phyloP scores from a whole-genome alignment of 1,140 invertebrate species.

The Atta colombica region DNA sequence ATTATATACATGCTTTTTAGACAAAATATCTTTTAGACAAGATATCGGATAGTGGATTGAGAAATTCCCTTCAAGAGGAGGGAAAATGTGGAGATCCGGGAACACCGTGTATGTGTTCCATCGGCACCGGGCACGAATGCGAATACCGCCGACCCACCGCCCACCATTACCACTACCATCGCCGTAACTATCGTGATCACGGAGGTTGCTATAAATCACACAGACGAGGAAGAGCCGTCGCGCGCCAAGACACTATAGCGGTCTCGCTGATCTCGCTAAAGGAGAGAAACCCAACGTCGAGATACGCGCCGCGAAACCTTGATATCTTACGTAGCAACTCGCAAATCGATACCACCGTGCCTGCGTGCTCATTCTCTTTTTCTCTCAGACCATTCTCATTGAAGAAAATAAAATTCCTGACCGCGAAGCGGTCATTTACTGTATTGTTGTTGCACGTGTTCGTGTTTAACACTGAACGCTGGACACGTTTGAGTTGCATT shows the following conservation, averaged over 20 bases:
- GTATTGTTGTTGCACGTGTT: background rate
- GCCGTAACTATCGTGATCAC: slow-evolving; percentile 56
- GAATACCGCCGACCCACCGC: slow-evolving; percentile 24
- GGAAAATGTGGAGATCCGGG: background rate
- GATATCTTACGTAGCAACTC: slow-evolving; percentile 58
- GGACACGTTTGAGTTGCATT: background rate
- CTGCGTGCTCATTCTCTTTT: background rate
- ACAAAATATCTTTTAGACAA: background rate
- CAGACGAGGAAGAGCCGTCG: slow-evolving; percentile 55
- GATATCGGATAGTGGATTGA: background rate
- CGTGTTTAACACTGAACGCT: background rate
- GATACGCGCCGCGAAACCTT: slow-evolving; percentile 50
- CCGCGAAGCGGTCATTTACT: background rate
- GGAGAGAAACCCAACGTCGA: slow-evolving; percentile 49
- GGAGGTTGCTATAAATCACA: slow-evolving; percentile 59
- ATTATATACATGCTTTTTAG: background rate
- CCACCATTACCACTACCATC: slow-evolving; percentile 15
- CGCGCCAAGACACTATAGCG: slow-evolving; percentile 50
- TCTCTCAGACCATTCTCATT: background rate
- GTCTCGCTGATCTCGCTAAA: slow-evolving; percentile 57
- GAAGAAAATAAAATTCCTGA: slow-evolving; percentile 10
- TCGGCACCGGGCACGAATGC: slow-evolving; percentile 19
- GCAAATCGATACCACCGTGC: slow-evolving; percentile 55
- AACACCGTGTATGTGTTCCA: slow-evolving; percentile 37
- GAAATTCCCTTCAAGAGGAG: background rate